Evolutionary conservation across 2,113 vertebrate genomes (phyloP).

Genomic region (Oryzias javanicus): DNA sequence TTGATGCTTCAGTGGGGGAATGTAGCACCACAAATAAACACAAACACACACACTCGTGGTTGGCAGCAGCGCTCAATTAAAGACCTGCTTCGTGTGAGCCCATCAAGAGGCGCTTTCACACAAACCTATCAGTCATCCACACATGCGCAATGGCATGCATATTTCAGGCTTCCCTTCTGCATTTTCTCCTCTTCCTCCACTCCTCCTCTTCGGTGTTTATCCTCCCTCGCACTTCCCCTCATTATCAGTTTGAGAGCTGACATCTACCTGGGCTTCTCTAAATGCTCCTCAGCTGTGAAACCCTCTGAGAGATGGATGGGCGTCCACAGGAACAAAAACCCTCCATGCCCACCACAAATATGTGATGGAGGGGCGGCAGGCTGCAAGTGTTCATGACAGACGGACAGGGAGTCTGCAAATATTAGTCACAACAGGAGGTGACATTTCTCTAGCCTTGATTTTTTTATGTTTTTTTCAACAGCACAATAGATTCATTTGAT

Average conservation of each 20-base stretch:
- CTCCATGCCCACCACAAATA: conserved; percentile 1
- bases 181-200: conserved; percentile 21
- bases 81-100: conserved; percentile 30
- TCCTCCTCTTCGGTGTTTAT: conserved; percentile 49
- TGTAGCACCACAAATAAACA: conserved; percentile 29
- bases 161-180: conserved; percentile 54
- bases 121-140: conserved; percentile 66
- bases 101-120: conserved; percentile 58
- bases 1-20: conserved; percentile 23
- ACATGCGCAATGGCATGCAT: conserved; percentile 61
- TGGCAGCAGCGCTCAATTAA: conserved; percentile 68
- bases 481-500: conserved; percentile 22
- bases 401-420: conserved; percentile 38
- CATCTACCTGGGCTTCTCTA: conserved; percentile 31
- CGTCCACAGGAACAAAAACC: conserved; percentile 24
- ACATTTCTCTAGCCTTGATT: conserved; percentile 31
- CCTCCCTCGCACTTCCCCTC: conserved; percentile 27
- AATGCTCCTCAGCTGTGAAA: conserved; percentile 46
- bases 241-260: conserved; percentile 49
- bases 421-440: conserved; percentile 51
- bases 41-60: conserved; percentile 36
- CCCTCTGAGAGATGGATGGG: conserved; percentile 44
- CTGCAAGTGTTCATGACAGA: conserved; percentile 34
- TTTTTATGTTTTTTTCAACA: too few species aligned
- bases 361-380: conserved; percentile 24